Evolutionary conservation across 2,797 vertebrate genomes (phyloP).

Genomic region (Centroberyx gerrardi): DNA sequence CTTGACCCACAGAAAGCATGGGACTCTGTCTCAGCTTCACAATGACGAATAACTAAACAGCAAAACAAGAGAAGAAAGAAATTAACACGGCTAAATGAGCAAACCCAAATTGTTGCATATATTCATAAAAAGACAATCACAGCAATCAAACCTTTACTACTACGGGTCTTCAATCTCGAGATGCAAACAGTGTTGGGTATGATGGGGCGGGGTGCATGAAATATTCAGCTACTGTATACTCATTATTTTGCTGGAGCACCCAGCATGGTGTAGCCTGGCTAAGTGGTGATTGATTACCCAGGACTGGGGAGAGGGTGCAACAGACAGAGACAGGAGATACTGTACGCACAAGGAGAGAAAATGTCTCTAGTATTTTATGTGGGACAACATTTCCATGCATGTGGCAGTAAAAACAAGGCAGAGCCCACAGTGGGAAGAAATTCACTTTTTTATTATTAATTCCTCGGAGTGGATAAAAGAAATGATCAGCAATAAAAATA

Average conservation of each 20-base stretch:
- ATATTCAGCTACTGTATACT: slow-evolving; percentile 81
- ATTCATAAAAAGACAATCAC: slow-evolving; percentile 46
- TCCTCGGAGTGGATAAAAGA: slow-evolving; percentile 22
- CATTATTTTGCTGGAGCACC: slow-evolving; percentile 78
- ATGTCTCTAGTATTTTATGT: slow-evolving; percentile 45
- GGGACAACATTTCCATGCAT: slow-evolving; percentile 32
- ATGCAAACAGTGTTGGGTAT: slow-evolving; percentile 61
- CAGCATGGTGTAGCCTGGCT: slow-evolving; percentile 68
- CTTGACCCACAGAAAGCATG: not conserved
- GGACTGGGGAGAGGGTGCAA: slow-evolving; percentile 51
- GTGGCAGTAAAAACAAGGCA: slow-evolving; percentile 28
- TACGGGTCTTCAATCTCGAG: slow-evolving; percentile 54
- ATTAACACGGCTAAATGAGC: slow-evolving; percentile 47
- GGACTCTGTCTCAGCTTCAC: slow-evolving; percentile 21
- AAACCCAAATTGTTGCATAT: slow-evolving; percentile 52
- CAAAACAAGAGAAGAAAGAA: slow-evolving; percentile 38
- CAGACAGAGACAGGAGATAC: slow-evolving; percentile 55
- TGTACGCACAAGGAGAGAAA: slow-evolving; percentile 23
- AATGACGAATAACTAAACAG: slow-evolving; percentile 44
- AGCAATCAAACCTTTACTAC: slow-evolving; percentile 55
- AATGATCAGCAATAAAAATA: slow-evolving; percentile 12
- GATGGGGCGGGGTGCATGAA: slow-evolving; percentile 62
- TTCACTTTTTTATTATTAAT: slow-evolving; percentile 28
- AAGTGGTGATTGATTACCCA: slow-evolving; percentile 81
- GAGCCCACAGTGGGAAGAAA: slow-evolving; percentile 9